A percentile compares a stretch with the other conserved stretches of the same genome.
Conservation (phyloP, 2,113 vertebrate genomes). For the Arvicanthis niloticus region DNA sequence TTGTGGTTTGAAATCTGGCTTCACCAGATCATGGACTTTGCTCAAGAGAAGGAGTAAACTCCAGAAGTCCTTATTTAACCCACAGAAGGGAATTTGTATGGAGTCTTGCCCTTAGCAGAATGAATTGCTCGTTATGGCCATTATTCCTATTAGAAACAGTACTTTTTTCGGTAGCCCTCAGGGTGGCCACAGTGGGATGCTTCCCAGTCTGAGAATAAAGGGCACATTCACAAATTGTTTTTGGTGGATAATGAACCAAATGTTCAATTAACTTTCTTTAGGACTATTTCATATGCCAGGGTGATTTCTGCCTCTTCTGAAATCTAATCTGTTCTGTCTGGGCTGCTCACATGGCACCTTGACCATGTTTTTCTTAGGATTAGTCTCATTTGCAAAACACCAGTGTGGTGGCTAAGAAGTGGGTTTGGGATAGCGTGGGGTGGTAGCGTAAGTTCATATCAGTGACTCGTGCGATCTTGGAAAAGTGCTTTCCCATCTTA, state of each 20-base stretch:
- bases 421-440: not conserved
- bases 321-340: slow-evolving; percentile 14
- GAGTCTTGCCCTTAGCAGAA: slow-evolving; percentile 39
- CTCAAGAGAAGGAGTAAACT: slow-evolving; percentile 47
- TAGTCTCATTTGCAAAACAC: not conserved
- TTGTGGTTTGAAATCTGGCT: slow-evolving; percentile 51
- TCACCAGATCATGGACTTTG: slow-evolving; percentile 49
- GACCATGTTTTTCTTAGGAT: slow-evolving; percentile 10
- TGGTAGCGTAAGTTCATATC: not conserved
- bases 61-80: slow-evolving; percentile 55
- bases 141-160: slow-evolving; percentile 58
- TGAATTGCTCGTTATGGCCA: slow-evolving; percentile 56
- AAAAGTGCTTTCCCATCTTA: not conserved
- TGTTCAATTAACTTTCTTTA: slow-evolving; percentile 63
- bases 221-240: slow-evolving; percentile 51
- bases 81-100: slow-evolving; percentile 51
- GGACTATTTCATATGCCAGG: slow-evolving; percentile 36
- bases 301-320: slow-evolving; percentile 60
- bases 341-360: not conserved
- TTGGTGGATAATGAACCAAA: slow-evolving; percentile 69
- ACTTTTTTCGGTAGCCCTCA: slow-evolving; percentile 39
- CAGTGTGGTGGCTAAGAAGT: not conserved
- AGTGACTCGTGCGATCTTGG: not conserved
- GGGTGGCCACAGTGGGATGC: slow-evolving; percentile 64
- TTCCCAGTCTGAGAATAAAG: slow-evolving; percentile 69